A percentile compares a stretch with the other conserved stretches of the same genome.
Conservation (phyloP, 2,888 invertebrate species). For the Acrocyrtus sp. region DNA sequence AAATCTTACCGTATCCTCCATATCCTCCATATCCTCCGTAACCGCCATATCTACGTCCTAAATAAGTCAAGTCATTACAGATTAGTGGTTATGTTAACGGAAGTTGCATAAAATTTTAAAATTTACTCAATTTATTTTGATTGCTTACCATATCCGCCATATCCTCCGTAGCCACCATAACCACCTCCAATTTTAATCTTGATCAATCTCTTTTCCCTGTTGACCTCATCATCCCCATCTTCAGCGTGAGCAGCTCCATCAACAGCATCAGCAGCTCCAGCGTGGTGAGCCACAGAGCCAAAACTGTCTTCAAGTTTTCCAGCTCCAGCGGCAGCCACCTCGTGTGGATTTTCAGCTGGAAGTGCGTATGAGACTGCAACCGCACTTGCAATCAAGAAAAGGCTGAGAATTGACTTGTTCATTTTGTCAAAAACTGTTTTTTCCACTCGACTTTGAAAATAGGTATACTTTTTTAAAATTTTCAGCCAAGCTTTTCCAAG, state of each 20-base stretch:
- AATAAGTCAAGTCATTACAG: not conserved
- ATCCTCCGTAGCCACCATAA: too few relatives aligned
- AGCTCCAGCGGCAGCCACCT: not conserved
- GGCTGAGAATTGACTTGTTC: constrained; percentile 2
- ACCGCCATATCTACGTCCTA: not conserved
- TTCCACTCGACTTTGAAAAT: not conserved
- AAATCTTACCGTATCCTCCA: constrained; percentile 2
- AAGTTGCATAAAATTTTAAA: not conserved
- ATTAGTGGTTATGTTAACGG: not conserved
- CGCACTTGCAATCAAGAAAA: constrained; percentile 1
- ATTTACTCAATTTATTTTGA: not conserved
- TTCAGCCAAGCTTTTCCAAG: not conserved
- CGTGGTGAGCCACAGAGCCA: not conserved
- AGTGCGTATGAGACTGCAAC: constrained; percentile 1
- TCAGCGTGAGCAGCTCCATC: not conserved
- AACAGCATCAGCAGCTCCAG: not conserved
- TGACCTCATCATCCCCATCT: too few relatives aligned
- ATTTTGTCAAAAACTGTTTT: not conserved
- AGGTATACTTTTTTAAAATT: not conserved
- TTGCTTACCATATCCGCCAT: constrained; percentile 3
- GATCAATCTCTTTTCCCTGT: constrained; percentile 1
- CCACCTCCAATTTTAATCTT: too few relatives aligned
- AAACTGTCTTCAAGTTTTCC: constrained; percentile 9
- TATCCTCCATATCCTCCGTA: constrained; percentile 2
- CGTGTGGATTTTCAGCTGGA: not conserved